A percentile compares a stretch with the other conserved stretches of the same genome.
Conservation (phyloP, 2,113 vertebrate species). For the Willisornis vidua region DNA sequence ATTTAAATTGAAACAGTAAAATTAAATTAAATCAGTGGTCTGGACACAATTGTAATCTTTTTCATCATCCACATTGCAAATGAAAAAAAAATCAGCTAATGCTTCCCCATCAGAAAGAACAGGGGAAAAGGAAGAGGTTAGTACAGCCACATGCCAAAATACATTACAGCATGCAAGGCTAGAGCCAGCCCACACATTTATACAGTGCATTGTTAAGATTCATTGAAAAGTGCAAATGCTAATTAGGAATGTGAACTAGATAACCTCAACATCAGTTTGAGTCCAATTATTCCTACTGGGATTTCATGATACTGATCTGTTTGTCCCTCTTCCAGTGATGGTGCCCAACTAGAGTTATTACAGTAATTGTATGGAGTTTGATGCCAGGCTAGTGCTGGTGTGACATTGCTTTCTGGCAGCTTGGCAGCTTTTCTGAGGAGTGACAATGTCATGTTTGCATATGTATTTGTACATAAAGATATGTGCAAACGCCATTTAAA, state of each 20-base stretch:
- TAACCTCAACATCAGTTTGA: slow-evolving; percentile 21
- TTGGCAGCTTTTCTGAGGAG: not conserved
- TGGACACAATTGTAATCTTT: not conserved
- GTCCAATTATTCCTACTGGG: not conserved
- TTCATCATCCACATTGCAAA: not conserved
- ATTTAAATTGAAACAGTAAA: not conserved
- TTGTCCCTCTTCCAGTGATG: not conserved
- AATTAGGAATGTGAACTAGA: slow-evolving; percentile 38
- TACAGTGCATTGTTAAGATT: not conserved
- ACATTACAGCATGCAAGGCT: not conserved
- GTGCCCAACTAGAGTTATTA: not conserved
- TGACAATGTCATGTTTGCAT: not conserved
- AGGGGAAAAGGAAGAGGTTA: not conserved
- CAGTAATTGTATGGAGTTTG: not conserved
- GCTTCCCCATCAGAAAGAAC: not conserved
- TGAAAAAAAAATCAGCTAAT: not conserved
- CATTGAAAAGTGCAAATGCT: slow-evolving; percentile 19
- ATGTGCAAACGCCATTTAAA: not conserved
- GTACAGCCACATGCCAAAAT: not conserved
- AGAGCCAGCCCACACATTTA: slow-evolving; percentile 1
- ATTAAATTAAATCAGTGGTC: not conserved
- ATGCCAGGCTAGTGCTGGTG: not conserved
- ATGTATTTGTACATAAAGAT: not conserved
- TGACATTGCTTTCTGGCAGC: not conserved
- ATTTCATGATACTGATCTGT: slow-evolving; percentile 38